These are phyloP conservation scores for Drosophila gunungcola DNA, from an alignment of 1,140 invertebrate genomes.

Conservation along the genomic window DNA sequence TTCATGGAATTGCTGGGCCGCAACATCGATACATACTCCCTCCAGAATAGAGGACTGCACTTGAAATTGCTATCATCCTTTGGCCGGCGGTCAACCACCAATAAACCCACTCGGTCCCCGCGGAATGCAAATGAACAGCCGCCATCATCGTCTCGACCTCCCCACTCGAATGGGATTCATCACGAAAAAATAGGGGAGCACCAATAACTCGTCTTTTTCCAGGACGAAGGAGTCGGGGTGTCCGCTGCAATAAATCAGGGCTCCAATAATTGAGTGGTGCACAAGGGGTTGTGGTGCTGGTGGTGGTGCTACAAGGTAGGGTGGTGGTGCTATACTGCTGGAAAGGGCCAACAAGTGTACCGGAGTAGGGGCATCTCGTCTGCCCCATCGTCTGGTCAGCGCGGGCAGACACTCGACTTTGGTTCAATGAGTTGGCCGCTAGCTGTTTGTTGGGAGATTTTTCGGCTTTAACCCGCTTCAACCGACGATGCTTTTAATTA, in stretches of 20 bases:
- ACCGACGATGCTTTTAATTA: constrained; percentile 65
- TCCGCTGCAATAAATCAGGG: constrained; percentile 73
- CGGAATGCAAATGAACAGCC: constrained; percentile 75
- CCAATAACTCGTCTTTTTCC: constrained; percentile 71
- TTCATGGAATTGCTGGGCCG: not conserved
- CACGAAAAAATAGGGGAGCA: constrained; percentile 42
- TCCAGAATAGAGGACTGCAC: constrained; percentile 57
- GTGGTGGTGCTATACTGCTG: not conserved
- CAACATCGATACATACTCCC: constrained; percentile 50
- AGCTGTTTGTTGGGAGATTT: constrained; percentile 53
- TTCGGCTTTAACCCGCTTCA: constrained; percentile 19
- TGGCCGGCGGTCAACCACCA: constrained; percentile 72
- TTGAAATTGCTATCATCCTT: constrained; percentile 62
- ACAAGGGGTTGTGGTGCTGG: constrained; percentile 33
- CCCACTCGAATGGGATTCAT: constrained; percentile 50
- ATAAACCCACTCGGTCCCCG: constrained; percentile 45
- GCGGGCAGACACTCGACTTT: constrained; percentile 60
- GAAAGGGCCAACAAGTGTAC: constrained; percentile 52
- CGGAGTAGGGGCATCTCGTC: constrained; percentile 54
- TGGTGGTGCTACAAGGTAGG: not conserved
- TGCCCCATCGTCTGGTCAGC: constrained; percentile 64
- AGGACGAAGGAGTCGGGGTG: constrained; percentile 41
- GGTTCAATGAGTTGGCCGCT: constrained; percentile 55
- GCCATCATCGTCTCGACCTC: constrained; percentile 17
- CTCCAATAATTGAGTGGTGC: constrained; percentile 77